These are phyloP conservation scores for Ceratina australensis DNA, from an alignment of 1,140 invertebrate species.

Conservation along the genomic window DNA sequence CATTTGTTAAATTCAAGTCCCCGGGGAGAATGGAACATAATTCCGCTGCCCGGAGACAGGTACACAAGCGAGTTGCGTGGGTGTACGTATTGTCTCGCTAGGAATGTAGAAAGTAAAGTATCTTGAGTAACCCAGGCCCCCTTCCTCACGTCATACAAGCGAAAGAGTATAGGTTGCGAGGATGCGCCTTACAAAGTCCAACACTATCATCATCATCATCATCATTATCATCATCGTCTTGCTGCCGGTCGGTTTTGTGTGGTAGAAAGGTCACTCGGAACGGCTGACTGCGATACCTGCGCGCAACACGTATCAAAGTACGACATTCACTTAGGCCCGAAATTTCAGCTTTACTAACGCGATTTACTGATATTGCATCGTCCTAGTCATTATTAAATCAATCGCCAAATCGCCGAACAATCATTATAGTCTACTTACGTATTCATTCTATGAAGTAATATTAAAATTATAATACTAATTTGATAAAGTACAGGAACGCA, in stretches of 20 bases:
- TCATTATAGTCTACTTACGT: too few species aligned
- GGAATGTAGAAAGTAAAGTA: slow-evolving; percentile 79
- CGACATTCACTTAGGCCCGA: slow-evolving; percentile 11
- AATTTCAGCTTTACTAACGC: neutral
- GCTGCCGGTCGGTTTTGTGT: slow-evolving; percentile 38
- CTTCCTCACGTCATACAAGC: slow-evolving; percentile 26
- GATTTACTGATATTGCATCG: too few species aligned
- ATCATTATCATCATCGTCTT: slow-evolving; percentile 39
- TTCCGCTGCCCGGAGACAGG: slow-evolving; percentile 37
- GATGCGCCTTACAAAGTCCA: slow-evolving; percentile 60
- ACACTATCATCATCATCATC: slow-evolving; percentile 55
- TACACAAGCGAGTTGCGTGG: slow-evolving; percentile 65
- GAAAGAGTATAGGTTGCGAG: slow-evolving; percentile 70
- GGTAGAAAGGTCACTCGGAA: slow-evolving; percentile 55
- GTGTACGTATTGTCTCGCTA: slow-evolving; percentile 75
- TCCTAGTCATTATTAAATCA: too few species aligned
- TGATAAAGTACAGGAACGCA: too few species aligned
- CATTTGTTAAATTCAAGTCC: neutral
- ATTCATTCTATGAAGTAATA: too few species aligned
- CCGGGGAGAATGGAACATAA: slow-evolving; percentile 17
- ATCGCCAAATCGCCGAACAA: too few species aligned
- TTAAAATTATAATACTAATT: too few species aligned
- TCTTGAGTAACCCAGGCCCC: slow-evolving; percentile 71
- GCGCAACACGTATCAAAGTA: slow-evolving; percentile 4
- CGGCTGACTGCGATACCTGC: slow-evolving; percentile 9